phyloP scores from a whole-genome alignment of 1,140 invertebrate genomes.

The Trichomalopsis sarcophagae region DNA sequence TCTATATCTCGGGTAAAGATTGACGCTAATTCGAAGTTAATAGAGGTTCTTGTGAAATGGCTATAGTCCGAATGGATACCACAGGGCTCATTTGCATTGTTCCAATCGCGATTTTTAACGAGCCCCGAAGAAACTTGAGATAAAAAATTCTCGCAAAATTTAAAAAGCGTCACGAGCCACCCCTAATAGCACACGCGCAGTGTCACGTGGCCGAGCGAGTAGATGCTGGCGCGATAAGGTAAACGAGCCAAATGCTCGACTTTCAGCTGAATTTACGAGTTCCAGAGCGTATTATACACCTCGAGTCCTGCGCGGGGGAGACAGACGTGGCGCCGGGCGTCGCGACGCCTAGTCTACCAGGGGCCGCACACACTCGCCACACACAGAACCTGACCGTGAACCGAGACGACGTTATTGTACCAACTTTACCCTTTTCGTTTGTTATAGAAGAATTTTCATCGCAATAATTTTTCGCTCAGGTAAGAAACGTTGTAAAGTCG shows the following conservation, averaged over 20 bases:
- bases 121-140: neutral
- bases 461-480: too few relatives aligned
- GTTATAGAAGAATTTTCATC: too few relatives aligned
- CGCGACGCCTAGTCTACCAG: conserved; percentile 66
- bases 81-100: conserved; percentile 44
- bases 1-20: conserved; percentile 19
- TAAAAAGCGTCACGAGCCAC: neutral
- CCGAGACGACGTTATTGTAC: conserved; percentile 26
- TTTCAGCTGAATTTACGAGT: conserved; percentile 46
- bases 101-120: conserved; percentile 40
- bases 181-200: neutral
- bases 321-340: conserved; percentile 64
- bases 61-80: neutral
- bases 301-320: neutral
- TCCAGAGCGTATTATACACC: conserved; percentile 5
- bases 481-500: too few relatives aligned
- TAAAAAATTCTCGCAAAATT: neutral
- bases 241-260: conserved; percentile 51
- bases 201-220: conserved; percentile 9
- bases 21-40: conserved; percentile 44
- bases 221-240: conserved; percentile 57
- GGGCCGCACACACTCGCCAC: conserved; percentile 68
- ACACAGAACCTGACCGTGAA: conserved; percentile 70
- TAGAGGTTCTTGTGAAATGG: conserved; percentile 31
- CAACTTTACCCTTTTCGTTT: too few relatives aligned